These are phyloP conservation scores for Polyploca ridens DNA, from an alignment of 2,888 invertebrate species.

Conservation along the genomic window DNA sequence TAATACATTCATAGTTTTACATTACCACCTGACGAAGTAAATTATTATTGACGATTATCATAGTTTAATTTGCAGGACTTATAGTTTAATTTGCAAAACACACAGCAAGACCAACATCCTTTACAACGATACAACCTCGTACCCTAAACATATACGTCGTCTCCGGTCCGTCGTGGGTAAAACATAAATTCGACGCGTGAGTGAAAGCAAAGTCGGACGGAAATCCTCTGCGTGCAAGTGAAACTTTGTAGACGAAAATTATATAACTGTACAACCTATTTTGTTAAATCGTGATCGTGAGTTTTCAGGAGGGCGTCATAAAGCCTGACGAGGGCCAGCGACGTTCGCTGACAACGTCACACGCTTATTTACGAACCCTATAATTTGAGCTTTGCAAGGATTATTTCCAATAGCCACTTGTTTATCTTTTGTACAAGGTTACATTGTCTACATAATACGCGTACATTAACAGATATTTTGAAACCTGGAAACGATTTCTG, in stretches of 20 bases:
- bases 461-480: background rate
- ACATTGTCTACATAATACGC: background rate
- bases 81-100: too few species aligned
- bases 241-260: background rate
- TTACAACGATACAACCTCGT: too few species aligned
- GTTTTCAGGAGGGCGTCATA: slow-evolving; percentile 45
- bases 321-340: slow-evolving; percentile 47
- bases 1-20: too few species aligned
- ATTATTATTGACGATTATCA: too few species aligned
- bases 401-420: slow-evolving; percentile 40
- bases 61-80: too few species aligned
- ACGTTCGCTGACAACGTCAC: slow-evolving; percentile 29
- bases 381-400: slow-evolving; percentile 49
- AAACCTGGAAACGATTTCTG: too few species aligned
- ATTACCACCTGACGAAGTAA: too few species aligned
- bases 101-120: too few species aligned
- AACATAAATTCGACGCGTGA: background rate
- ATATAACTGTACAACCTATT: background rate
- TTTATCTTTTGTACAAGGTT: slow-evolving; percentile 30
- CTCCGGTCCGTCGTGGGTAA: too few species aligned
- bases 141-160: too few species aligned
- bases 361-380: slow-evolving; percentile 59
- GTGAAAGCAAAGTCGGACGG: background rate
- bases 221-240: background rate
- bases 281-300: background rate